A percentile compares a stretch with the other conserved stretches of the same genome.
Evolutionary conservation across 2,888 invertebrate genomes (phyloP).

Genomic region (Limnephilus rhombicus): DNA sequence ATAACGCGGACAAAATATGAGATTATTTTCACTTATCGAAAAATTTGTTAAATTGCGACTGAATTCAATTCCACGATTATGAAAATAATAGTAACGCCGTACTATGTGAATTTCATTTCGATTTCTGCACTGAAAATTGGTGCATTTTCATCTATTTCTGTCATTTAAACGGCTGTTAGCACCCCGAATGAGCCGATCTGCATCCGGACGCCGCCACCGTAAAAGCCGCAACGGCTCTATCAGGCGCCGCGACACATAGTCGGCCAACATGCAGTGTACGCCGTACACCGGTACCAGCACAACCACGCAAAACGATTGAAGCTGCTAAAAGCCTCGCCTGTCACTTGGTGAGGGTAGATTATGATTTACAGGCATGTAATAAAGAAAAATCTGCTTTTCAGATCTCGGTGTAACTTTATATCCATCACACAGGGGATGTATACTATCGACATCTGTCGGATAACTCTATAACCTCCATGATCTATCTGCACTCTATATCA

Average conservation of each 20-base stretch:
- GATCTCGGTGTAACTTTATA: not conserved
- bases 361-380: not conserved
- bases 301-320: not conserved
- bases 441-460: too few species aligned
- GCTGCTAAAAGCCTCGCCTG: not conserved
- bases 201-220: not conserved
- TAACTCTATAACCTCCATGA: too few species aligned
- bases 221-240: not conserved
- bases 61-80: not conserved
- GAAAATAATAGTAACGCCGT: not conserved
- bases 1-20: too few species aligned
- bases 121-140: not conserved
- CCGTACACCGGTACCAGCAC: not conserved
- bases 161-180: slow-evolving; percentile 1
- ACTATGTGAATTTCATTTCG: not conserved
- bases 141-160: not conserved
- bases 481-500: too few species aligned
- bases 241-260: not conserved
- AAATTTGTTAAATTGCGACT: too few species aligned
- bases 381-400: not conserved
- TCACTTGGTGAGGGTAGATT: not conserved
- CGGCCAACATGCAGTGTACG: too few species aligned
- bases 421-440: too few species aligned
- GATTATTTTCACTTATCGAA: too few species aligned
- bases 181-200: not conserved